Evolutionary conservation across 2,113 vertebrate species (phyloP).

Genomic region (Melospiza georgiana): DNA sequence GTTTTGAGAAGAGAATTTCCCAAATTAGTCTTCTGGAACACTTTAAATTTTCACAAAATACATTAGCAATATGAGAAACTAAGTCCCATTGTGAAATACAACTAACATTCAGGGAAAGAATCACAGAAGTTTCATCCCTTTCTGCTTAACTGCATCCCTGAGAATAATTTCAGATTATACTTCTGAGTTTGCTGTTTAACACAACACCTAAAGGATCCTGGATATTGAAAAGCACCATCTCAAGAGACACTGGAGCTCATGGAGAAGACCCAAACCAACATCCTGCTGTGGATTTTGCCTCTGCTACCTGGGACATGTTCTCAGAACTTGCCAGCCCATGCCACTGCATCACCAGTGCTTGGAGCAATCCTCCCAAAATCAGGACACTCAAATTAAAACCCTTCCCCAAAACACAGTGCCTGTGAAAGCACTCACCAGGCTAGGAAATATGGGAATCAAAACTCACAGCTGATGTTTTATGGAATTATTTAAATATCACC

Average conservation of each 20-base stretch:
- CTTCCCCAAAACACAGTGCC: not conserved
- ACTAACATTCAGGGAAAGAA: not conserved
- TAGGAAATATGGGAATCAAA: not conserved
- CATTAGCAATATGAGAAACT: not conserved
- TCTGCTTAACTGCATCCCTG: not conserved
- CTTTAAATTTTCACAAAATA: not conserved
- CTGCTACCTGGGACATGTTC: accelerated
- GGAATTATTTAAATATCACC: not conserved
- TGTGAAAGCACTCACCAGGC: not conserved
- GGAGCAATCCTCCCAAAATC: not conserved
- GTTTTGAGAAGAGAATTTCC: not conserved
- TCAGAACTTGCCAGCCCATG: not conserved
- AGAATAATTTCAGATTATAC: not conserved
- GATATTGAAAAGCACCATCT: not conserved
- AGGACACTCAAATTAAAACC: not conserved
- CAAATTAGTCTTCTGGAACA: not conserved
- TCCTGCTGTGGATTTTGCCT: not conserved
- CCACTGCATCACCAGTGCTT: not conserved
- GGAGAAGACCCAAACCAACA: not conserved
- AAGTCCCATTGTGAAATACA: not conserved
- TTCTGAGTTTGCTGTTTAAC: not conserved
- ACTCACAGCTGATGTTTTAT: not conserved
- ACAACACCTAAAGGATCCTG: not conserved
- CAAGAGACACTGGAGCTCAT: not conserved
- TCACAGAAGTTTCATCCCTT: not conserved